Evolutionary conservation across 2,888 invertebrate species (phyloP).

Genomic region (Crossocerus cetratus): DNA sequence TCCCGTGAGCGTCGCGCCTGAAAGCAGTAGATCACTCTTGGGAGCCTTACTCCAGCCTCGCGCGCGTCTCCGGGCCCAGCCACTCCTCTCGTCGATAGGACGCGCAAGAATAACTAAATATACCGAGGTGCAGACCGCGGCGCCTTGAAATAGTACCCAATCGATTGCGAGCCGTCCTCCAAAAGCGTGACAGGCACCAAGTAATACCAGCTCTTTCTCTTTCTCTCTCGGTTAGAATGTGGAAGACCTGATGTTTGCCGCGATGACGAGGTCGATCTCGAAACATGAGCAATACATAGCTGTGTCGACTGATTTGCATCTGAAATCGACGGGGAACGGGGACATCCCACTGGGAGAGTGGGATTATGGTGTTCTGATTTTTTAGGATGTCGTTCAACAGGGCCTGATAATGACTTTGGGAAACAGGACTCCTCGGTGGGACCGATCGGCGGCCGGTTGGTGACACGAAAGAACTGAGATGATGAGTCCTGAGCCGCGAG

Average conservation of each 20-base stretch:
- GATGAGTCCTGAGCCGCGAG: conserved; percentile 29
- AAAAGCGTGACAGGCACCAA: background rate
- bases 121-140: conserved; percentile 2
- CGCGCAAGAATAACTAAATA: conserved; percentile 25
- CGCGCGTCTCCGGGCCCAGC: conserved; percentile 49
- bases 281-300: no score
- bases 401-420: conserved; percentile 33
- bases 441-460: conserved; percentile 13
- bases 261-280: no score
- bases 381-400: background rate
- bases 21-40: conserved; percentile 59
- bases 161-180: conserved; percentile 19
- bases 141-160: conserved; percentile 30
- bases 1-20: conserved; percentile 60
- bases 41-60: conserved; percentile 33
- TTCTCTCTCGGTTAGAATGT: no score
- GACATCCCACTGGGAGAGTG: no score
- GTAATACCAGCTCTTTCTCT: background rate
- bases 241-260: background rate
- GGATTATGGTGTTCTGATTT: no score
- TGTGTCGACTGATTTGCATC: no score
- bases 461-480: conserved; percentile 41
- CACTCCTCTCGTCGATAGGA: conserved; percentile 19
- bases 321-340: no score
- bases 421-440: background rate